Evolutionary conservation across 2,797 vertebrate species (phyloP).

Genomic region (Karalla daura): DNA sequence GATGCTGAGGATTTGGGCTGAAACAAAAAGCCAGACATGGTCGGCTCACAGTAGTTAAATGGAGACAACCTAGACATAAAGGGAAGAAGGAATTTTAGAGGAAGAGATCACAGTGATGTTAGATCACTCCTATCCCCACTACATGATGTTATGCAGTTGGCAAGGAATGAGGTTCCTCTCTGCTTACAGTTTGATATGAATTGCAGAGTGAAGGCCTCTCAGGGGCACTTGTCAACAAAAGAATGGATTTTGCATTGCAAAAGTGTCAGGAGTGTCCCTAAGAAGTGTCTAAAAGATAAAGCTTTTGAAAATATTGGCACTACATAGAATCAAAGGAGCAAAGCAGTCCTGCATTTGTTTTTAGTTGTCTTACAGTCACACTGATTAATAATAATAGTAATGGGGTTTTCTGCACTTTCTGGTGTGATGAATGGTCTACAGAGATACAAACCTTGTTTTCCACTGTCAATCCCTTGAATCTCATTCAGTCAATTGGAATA

Average conservation of each 20-base stretch:
- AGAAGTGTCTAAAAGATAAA: background rate
- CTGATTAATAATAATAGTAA: background rate
- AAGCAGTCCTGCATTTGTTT: background rate
- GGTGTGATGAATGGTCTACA: background rate
- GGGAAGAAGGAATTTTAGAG: too few relatives aligned
- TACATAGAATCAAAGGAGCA: background rate
- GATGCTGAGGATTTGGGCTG: conserved; percentile 52
- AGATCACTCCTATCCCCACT: conserved; percentile 37
- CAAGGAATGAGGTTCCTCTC: conserved; percentile 26
- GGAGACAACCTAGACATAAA: conserved; percentile 23
- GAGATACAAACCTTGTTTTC: background rate
- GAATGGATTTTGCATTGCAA: conserved; percentile 3
- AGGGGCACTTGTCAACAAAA: background rate
- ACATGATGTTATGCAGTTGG: conserved; percentile 53
- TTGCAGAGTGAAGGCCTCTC: conserved; percentile 17
- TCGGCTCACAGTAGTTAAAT: conserved; percentile 44
- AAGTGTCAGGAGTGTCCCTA: background rate
- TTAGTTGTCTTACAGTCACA: background rate
- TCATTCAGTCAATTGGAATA: background rate
- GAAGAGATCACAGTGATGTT: conserved; percentile 26
- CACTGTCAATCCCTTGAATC: background rate
- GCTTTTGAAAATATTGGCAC: background rate
- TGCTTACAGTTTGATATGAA: conserved; percentile 20
- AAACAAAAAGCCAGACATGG: conserved; percentile 44
- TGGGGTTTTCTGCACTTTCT: background rate